phyloP scores from a whole-genome alignment of 2,888 invertebrate genomes.

The Slavum lentiscoides region DNA sequence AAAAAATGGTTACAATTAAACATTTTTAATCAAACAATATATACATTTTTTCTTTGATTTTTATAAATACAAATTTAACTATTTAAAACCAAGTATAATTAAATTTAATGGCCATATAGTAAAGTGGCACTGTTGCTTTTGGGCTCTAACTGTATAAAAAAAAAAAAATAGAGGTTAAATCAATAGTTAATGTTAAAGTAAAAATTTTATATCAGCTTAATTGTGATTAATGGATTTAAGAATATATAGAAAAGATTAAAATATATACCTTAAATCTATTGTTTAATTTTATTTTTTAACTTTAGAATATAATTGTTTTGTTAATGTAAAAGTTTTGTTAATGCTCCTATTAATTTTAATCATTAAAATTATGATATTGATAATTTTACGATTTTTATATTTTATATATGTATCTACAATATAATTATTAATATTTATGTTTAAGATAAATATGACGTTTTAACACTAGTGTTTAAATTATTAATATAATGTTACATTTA shows the following conservation, averaged over 20 bases:
- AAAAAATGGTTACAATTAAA: background rate
- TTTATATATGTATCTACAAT: background rate
- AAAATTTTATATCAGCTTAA: background rate
- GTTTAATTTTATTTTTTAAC: background rate
- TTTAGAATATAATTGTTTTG: background rate
- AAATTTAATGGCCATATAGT: too few relatives aligned
- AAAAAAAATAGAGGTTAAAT: background rate
- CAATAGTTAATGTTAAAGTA: background rate
- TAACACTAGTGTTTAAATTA: background rate
- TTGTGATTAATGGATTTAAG: background rate
- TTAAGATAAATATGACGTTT: background rate
- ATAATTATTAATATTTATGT: background rate
- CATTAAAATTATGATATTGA: constrained; percentile 1
- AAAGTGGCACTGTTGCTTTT: too few relatives aligned
- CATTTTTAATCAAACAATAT: background rate
- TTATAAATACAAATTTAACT: background rate
- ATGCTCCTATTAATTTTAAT: constrained; percentile 28
- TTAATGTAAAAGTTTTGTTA: background rate
- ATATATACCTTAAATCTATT: background rate
- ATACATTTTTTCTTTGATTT: background rate
- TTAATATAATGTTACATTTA: constrained; percentile 6
- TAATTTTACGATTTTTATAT: background rate
- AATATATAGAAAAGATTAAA: background rate
- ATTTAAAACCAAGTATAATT: too few relatives aligned
- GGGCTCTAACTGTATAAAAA: too few relatives aligned